These are phyloP conservation scores for Lacanobia wlatinum DNA, from an alignment of 2,888 invertebrate species.

Conservation along the genomic window DNA sequence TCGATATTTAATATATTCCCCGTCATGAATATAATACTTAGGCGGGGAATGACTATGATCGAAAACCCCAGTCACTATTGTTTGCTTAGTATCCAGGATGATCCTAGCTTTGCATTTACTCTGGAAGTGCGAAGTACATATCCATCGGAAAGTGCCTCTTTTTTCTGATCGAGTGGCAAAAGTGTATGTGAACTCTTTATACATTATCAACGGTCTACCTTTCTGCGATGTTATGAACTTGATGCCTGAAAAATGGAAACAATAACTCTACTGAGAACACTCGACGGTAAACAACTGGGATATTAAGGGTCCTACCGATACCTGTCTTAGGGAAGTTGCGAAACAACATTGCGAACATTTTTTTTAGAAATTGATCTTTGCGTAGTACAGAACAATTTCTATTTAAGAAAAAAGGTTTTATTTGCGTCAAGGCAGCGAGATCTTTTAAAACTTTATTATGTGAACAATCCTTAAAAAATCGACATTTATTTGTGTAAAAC, in stretches of 20 bases:
- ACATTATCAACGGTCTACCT: constrained; percentile 34
- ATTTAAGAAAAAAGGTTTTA: too few species aligned
- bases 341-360: too few species aligned
- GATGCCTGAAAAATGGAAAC: constrained; percentile 30
- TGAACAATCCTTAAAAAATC: too few species aligned
- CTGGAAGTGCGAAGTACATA: constrained; percentile 39
- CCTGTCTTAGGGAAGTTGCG: too few species aligned
- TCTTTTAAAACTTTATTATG: too few species aligned
- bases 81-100: constrained; percentile 11
- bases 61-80: constrained; percentile 1
- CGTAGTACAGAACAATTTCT: too few species aligned
- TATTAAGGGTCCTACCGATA: too few species aligned
- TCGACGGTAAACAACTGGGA: background rate
- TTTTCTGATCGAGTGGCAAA: constrained; percentile 13
- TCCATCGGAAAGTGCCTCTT: constrained; percentile 35
- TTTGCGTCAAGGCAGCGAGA: too few species aligned
- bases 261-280: background rate
- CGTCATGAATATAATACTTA: constrained; percentile 35
- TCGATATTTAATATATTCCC: constrained; percentile 39
- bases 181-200: constrained; percentile 40
- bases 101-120: constrained; percentile 42
- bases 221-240: constrained; percentile 38
- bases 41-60: constrained; percentile 45
- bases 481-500: too few species aligned
- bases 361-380: too few species aligned